Percentiles rank a stretch among this genome's conserved stretches.
These are phyloP conservation scores for Sylvia atricapilla DNA, from an alignment of 2,113 vertebrate species.

Conservation along the genomic window DNA sequence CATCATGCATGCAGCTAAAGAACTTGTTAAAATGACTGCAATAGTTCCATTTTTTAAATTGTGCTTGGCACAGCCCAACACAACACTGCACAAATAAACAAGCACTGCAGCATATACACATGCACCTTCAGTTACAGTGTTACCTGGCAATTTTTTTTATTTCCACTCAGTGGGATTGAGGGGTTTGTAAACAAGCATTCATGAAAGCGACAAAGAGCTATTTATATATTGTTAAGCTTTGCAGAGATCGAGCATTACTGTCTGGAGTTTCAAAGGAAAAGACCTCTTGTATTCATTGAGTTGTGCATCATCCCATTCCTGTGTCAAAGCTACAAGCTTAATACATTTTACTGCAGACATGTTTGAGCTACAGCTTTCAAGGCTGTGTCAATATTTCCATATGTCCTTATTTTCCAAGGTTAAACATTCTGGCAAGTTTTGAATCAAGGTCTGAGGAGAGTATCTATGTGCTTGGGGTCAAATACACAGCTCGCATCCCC, in stretches of 20 bases:
- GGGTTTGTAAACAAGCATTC: conserved; percentile 46
- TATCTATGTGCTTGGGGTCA: background rate
- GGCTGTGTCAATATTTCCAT: conserved; percentile 17
- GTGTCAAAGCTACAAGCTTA: conserved; percentile 4
- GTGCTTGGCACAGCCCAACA: background rate
- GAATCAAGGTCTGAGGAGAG: background rate
- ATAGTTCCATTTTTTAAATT: background rate
- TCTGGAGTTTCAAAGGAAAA: conserved; percentile 27
- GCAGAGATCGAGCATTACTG: background rate
- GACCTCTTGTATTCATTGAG: background rate
- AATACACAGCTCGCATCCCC: background rate
- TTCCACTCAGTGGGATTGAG: background rate
- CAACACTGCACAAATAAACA: background rate
- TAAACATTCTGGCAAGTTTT: conserved; percentile 18
- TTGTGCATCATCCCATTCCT: background rate
- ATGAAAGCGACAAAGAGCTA: conserved; percentile 27
- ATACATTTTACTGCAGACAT: background rate
- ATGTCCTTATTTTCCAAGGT: conserved; percentile 5
- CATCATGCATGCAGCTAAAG: conserved; percentile 59
- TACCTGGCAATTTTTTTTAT: conserved; percentile 35
- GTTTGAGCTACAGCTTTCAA: background rate
- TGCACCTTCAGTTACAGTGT: background rate
- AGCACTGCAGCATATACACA: background rate
- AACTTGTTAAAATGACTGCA: conserved; percentile 51
- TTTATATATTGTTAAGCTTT: conserved; percentile 29